Conservation (phyloP, 2,888 invertebrate genomes). For the Tanypteryx hageni region DNA sequence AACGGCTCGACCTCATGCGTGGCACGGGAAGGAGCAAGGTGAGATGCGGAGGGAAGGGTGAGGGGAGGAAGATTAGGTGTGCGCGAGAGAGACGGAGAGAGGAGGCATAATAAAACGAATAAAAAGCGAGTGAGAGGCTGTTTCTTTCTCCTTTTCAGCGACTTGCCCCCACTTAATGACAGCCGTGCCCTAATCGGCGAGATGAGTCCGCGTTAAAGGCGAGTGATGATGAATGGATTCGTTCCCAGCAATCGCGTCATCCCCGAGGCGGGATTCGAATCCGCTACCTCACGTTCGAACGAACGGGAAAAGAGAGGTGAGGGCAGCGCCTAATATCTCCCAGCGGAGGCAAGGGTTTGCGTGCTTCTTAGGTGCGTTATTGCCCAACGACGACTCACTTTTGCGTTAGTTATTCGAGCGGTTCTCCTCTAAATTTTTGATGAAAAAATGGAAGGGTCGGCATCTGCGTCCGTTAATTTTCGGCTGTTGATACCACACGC, state of each 20-base stretch:
- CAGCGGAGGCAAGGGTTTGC: background rate
- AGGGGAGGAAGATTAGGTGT: too few relatives aligned
- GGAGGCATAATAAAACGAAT: background rate
- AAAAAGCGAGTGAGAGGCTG: background rate
- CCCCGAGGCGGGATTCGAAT: background rate
- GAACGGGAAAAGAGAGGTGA: background rate
- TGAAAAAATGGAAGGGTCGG: too few relatives aligned
- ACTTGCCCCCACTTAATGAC: slow-evolving; percentile 18
- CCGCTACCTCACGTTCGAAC: background rate
- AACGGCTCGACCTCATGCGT: background rate
- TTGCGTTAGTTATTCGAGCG: too few relatives aligned
- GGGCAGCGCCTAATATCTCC: background rate
- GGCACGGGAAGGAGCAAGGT: background rate
- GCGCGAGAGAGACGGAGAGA: too few relatives aligned
- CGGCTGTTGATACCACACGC: too few relatives aligned
- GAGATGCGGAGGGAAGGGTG: background rate
- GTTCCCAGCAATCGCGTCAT: background rate
- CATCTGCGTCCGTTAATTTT: too few relatives aligned
- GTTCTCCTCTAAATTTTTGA: too few relatives aligned
- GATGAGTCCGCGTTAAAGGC: background rate
- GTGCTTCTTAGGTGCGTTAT: background rate
- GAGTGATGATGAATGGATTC: slow-evolving; percentile 20
- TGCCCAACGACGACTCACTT: too few relatives aligned
- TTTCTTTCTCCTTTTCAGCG: slow-evolving; percentile 1
- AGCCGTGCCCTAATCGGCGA: background rate